phyloP scores from a whole-genome alignment of 2,113 vertebrate genomes.

The Glareola pratincola region DNA sequence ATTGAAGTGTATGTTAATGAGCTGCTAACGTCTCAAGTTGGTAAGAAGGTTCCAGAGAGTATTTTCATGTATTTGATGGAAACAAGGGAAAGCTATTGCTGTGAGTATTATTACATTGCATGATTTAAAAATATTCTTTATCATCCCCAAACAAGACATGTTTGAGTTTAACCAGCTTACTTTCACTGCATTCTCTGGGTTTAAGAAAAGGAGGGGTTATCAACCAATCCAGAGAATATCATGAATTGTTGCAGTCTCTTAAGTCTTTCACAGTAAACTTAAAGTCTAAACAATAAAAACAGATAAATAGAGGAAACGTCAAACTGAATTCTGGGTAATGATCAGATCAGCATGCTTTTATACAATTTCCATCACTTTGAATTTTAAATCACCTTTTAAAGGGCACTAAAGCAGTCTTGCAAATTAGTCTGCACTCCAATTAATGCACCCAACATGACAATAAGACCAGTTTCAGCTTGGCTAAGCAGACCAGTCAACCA shows the following conservation, averaged over 20 bases:
- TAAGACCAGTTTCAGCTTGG: slow-evolving; percentile 88
- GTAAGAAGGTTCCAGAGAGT: not conserved
- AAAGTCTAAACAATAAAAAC: slow-evolving; percentile 74
- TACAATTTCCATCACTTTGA: slow-evolving; percentile 94
- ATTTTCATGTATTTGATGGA: not conserved
- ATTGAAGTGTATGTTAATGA: slow-evolving; percentile 23
- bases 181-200: not conserved
- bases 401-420: slow-evolving; percentile 91
- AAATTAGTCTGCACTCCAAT: slow-evolving; percentile 97
- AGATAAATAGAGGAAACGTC: slow-evolving; percentile 74
- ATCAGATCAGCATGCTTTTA: slow-evolving; percentile 90
- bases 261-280: slow-evolving; percentile 73
- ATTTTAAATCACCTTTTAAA: slow-evolving; percentile 98
- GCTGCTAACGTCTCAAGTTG: not conserved
- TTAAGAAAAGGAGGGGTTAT: slow-evolving; percentile 37
- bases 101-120: not conserved
- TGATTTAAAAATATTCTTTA: slow-evolving; percentile 10
- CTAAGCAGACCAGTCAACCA: slow-evolving; percentile 91
- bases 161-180: not conserved
- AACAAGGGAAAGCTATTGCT: not conserved
- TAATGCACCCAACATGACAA: slow-evolving; percentile 94
- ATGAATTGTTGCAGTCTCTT: slow-evolving; percentile 69
- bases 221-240: slow-evolving; percentile 21
- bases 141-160: not conserved
- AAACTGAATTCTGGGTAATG: slow-evolving; percentile 83